phyloP scores from a whole-genome alignment of 2,888 invertebrate species.

The Coelinius sp. region DNA sequence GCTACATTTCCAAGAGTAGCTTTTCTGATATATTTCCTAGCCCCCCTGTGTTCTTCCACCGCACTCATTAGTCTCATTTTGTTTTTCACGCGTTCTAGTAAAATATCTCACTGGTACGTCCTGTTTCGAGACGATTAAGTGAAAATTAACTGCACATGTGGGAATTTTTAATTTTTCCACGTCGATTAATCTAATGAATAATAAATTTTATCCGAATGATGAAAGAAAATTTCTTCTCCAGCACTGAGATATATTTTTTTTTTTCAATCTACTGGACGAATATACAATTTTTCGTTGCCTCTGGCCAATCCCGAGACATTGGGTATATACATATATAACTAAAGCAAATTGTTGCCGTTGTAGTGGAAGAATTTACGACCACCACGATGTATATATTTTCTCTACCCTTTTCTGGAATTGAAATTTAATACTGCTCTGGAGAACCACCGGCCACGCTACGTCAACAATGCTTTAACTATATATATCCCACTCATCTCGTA shows the following conservation, averaged over 20 bases:
- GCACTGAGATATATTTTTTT: slow-evolving; percentile 12
- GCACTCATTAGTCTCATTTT: slow-evolving; percentile 44
- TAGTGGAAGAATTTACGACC: neutral
- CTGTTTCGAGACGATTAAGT: neutral
- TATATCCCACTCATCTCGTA: neutral
- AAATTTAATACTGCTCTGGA: slow-evolving; percentile 30
- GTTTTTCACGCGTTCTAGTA: slow-evolving; percentile 39
- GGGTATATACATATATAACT: neutral
- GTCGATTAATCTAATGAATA: neutral
- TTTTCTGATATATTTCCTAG: slow-evolving; percentile 33
- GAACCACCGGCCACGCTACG: slow-evolving; percentile 22
- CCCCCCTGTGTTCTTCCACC: slow-evolving; percentile 29
- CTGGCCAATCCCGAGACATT: slow-evolving; percentile 11
- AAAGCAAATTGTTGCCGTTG: slow-evolving; percentile 16
- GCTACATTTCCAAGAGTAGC: neutral
- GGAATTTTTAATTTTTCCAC: neutral
- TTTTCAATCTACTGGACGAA: neutral
- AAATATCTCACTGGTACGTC: slow-evolving; percentile 35
- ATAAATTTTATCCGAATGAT: neutral
- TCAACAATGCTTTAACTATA: neutral
- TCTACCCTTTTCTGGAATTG: slow-evolving; percentile 37
- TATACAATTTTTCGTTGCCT: slow-evolving; percentile 15
- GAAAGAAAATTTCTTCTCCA: neutral
- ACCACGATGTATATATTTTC: slow-evolving; percentile 18
- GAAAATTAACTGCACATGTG: neutral